Percentiles rank a stretch among this genome's conserved stretches.
These are phyloP conservation scores for Cladopsammia gracilis DNA, from an alignment of 64 coral and sea anemone species.

Conservation along the genomic window DNA sequence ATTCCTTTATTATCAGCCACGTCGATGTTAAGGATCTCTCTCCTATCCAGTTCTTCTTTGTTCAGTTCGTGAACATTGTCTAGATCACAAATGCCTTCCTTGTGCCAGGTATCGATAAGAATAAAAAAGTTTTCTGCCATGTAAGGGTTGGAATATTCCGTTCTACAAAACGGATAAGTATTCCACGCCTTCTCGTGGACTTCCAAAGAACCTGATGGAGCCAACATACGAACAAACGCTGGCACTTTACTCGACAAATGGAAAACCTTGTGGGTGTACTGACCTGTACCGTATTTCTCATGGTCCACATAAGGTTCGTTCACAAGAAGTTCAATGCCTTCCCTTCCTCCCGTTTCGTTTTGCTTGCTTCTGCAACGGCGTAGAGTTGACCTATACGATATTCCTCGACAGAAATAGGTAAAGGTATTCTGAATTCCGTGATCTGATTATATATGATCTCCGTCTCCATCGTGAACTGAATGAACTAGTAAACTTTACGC, in stretches of 20 bases:
- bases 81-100: constrained; percentile 43
- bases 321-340: constrained; percentile 75
- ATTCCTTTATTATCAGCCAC: constrained; percentile 75
- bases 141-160: constrained; percentile 81
- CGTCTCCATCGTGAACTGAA: neutral
- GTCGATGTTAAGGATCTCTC: constrained; percentile 76
- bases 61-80: constrained; percentile 83
- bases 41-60: constrained; percentile 25
- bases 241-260: constrained; percentile 81
- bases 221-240: constrained; percentile 35
- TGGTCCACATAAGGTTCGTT: constrained; percentile 63
- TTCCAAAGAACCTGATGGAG: constrained; percentile 71
- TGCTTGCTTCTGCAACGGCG: constrained; percentile 90
- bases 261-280: constrained; percentile 89
- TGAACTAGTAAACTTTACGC: neutral
- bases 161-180: constrained; percentile 84
- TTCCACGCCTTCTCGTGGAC: constrained; percentile 93
- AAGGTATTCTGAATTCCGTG: constrained; percentile 83
- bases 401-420: constrained; percentile 88
- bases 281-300: constrained; percentile 35
- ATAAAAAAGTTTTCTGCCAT: constrained; percentile 81
- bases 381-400: constrained; percentile 93
- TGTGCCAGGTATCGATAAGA: constrained; percentile 82
- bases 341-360: constrained; percentile 94
- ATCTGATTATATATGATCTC: neutral